phyloP scores from a whole-genome alignment of 1,140 invertebrate genomes.

The Trissolcus basalis region DNA sequence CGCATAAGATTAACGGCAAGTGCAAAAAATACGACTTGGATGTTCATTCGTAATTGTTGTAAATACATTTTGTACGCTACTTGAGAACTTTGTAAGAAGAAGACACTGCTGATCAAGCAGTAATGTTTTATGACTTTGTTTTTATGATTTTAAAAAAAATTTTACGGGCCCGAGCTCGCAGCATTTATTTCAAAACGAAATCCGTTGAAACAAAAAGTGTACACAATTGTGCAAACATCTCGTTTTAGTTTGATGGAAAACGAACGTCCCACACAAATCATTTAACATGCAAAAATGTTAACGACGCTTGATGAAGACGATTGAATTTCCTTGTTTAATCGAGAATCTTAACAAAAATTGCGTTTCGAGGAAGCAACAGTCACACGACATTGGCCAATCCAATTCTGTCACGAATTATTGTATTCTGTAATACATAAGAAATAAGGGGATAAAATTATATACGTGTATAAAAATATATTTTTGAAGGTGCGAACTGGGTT shows the following conservation, averaged over 20 bases:
- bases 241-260: too few relatives aligned
- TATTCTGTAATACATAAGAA: constrained; percentile 35
- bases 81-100: constrained; percentile 11
- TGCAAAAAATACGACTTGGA: constrained; percentile 2
- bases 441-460: constrained; percentile 56
- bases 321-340: constrained; percentile 23
- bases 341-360: constrained; percentile 36
- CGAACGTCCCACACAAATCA: too few relatives aligned
- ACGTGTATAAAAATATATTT: constrained; percentile 60
- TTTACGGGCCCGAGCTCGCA: constrained; percentile 14
- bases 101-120: constrained; percentile 9
- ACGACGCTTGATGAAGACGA: not conserved
- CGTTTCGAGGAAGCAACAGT: constrained; percentile 21
- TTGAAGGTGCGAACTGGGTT: constrained; percentile 53
- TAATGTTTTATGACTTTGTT: constrained; percentile 12
- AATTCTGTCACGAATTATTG: constrained; percentile 59
- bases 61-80: constrained; percentile 37
- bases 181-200: constrained; percentile 23
- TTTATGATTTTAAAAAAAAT: not conserved
- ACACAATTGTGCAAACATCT: too few relatives aligned
- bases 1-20: constrained; percentile 1
- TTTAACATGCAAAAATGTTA: not conserved
- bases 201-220: too few relatives aligned
- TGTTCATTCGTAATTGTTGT: constrained; percentile 28
- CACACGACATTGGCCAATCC: constrained; percentile 58